Evolutionary conservation across 2,888 invertebrate species (phyloP).

Genomic region (Dasypolia templi): DNA sequence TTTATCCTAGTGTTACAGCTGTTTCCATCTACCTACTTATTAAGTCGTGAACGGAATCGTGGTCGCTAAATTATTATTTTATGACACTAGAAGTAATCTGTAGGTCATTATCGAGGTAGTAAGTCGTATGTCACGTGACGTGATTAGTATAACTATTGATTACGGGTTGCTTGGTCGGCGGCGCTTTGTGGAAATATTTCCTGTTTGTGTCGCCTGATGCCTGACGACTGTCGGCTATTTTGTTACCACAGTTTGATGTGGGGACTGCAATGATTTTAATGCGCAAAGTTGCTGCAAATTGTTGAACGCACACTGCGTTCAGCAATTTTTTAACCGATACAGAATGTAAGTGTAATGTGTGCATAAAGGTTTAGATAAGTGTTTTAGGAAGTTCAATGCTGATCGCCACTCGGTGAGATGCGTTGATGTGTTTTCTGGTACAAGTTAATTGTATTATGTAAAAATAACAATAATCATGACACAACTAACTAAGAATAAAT

Average conservation of each 20-base stretch:
- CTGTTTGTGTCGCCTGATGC: slow-evolving; percentile 7
- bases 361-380: background rate
- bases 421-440: slow-evolving; percentile 1
- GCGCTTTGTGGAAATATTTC: background rate
- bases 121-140: background rate
- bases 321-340: too few species aligned
- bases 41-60: too few species aligned
- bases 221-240: background rate
- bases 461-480: background rate
- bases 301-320: background rate
- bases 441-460: background rate
- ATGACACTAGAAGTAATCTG: slow-evolving; percentile 1
- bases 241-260: background rate
- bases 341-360: background rate
- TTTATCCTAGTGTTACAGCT: slow-evolving; percentile 1
- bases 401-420: background rate
- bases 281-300: background rate
- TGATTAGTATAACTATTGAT: too few species aligned
- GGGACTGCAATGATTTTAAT: background rate
- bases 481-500: background rate
- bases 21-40: background rate
- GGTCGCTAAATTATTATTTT: background rate
- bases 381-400: background rate
- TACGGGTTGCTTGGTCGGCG: background rate
- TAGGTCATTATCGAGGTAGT: background rate